These are phyloP conservation scores for Rhagonycha fulva DNA, from an alignment of 2,888 invertebrate genomes.

Conservation along the genomic window DNA sequence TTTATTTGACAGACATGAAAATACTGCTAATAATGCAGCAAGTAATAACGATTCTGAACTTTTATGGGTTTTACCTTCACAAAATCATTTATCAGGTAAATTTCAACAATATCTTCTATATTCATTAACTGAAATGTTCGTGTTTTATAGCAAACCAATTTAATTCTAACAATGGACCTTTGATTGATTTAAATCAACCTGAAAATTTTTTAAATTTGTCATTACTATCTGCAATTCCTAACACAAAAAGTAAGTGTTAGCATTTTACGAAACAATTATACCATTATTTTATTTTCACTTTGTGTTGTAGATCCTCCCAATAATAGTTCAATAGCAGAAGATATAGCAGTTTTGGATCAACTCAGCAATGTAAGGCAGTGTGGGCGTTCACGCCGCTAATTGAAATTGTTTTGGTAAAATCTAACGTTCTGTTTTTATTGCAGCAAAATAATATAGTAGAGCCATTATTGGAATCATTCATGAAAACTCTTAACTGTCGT, in stretches of 20 bases:
- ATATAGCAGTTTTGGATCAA: slow-evolving; percentile 19
- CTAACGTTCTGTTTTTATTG: neutral
- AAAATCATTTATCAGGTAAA: slow-evolving; percentile 1
- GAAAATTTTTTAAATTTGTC: slow-evolving; percentile 39
- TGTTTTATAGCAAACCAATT: slow-evolving; percentile 23
- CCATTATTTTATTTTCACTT: neutral
- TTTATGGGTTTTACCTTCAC: slow-evolving; percentile 1
- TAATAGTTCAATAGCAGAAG: slow-evolving; percentile 11
- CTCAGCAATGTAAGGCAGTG: slow-evolving; percentile 9
- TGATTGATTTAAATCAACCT: slow-evolving; percentile 43
- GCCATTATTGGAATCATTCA: slow-evolving; percentile 20
- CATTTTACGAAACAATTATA: neutral
- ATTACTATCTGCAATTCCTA: slow-evolving; percentile 13
- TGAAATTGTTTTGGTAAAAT: neutral
- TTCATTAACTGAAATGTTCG: neutral
- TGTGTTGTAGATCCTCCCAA: neutral
- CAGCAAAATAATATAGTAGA: slow-evolving; percentile 8
- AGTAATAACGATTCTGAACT: slow-evolving; percentile 13
- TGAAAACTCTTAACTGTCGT: slow-evolving; percentile 10
- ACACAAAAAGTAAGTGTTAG: slow-evolving; percentile 8
- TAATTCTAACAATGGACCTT: slow-evolving; percentile 26
- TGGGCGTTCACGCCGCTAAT: no score
- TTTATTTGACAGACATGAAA: slow-evolving; percentile 58
- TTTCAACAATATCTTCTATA: neutral
- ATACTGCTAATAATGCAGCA: slow-evolving; percentile 40